Base-by-base conservation (phyloP, 2,797 vertebrate species). In the Spheniscus humboldti region DNA sequence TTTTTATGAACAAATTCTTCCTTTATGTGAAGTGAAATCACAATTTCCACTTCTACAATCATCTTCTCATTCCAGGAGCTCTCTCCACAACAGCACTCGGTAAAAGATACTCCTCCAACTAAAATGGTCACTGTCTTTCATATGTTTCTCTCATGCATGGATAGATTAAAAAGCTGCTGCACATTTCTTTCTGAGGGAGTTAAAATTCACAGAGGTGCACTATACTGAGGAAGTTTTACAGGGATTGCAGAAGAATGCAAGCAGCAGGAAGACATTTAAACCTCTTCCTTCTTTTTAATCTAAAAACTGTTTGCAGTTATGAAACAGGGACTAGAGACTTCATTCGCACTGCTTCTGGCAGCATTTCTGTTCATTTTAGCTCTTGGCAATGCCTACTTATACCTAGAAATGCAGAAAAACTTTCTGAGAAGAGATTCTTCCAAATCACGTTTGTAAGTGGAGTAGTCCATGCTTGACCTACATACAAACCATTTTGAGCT, bases 401-500 rank as follows among this genome's bases (percentile, higher is more conserved):
- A 93, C 57, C 57, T 86, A 62, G 76, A 95, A 96, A 90, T 13
- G 59, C 66, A 90, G 69, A 82, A 91, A 92, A 97, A 57, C 80
- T 93, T 86, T 81, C 83, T 67, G 80, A 84, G 64, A 92, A 77
- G 56, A 88, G 35, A 73, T 66, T 86, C 55, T 84, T 92, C 80
- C 55, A 90, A 88, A 93, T 79, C 88, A 94, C 7, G 0, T 95
- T 86, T 90, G 62, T 66, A 94, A 90, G 55, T 90, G 31, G 90
- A 95, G 43, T 76, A 92, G 93, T 94, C 93, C 92, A 82, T 86
- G 73, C 76, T 94, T 96, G 95, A 93, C 96, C 95, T 97, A 96
- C 63, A 88, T 96, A 94, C 35, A 84, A 92, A 86, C 17, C 48
- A 41, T 86, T 91, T 55, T 84, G 78, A 96, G 82, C 47, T 91